Evolutionary conservation across 2,797 vertebrate species (phyloP).

Genomic region (Cynodonichthys magdalenae): DNA sequence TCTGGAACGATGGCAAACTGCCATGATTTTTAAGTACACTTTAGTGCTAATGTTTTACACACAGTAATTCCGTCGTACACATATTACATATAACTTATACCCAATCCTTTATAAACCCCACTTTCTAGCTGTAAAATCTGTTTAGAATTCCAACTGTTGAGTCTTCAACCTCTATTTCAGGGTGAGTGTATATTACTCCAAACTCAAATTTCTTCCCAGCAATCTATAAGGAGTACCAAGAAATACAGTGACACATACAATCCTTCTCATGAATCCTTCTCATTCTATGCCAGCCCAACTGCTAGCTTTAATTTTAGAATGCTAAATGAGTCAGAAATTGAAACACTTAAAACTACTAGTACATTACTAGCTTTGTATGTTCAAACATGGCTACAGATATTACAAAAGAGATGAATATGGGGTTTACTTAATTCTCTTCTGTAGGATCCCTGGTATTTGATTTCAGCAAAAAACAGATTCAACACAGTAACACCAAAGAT

Average conservation of each 20-base stretch:
- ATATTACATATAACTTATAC: neutral
- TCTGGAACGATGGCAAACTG: constrained; percentile 3
- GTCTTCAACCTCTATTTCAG: neutral
- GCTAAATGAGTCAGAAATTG: constrained; percentile 1
- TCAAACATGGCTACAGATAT: constrained; percentile 12
- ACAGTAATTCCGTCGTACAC: neutral
- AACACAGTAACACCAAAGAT: constrained; percentile 40
- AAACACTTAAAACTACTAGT: constrained; percentile 3
- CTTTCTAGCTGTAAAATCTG: neutral
- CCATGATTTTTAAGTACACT: neutral
- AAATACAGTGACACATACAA: neutral
- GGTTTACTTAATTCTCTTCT: constrained; percentile 40
- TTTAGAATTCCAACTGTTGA: neutral
- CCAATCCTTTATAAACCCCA: neutral
- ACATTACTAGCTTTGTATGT: neutral
- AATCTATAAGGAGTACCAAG: constrained; percentile 6
- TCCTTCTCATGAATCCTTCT: neutral
- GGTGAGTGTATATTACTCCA: neutral
- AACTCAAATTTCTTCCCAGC: neutral
- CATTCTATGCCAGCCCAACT: neutral
- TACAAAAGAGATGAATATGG: constrained; percentile 16
- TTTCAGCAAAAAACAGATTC: constrained; percentile 18
- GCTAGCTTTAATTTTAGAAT: constrained; percentile 14
- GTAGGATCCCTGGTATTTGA: constrained; percentile 22
- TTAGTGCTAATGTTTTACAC: neutral